Evolutionary conservation across 2,888 invertebrate species (phyloP).

Genomic region (Tetranychus piercei): DNA sequence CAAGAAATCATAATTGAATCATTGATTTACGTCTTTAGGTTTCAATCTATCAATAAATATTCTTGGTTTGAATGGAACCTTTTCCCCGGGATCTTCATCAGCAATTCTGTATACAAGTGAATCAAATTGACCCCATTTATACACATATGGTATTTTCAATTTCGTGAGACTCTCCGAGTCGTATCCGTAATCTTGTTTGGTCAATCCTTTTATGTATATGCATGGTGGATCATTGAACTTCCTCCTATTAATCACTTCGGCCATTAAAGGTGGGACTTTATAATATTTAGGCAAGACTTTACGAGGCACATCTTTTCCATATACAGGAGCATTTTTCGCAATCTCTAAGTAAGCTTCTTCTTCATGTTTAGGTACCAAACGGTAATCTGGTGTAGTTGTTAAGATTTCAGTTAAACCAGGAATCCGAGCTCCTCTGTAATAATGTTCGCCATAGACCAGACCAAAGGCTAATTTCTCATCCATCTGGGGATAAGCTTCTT

Average conservation of each 20-base stretch:
- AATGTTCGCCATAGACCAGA: constrained; percentile 51
- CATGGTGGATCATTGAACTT: not conserved
- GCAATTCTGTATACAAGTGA: not conserved
- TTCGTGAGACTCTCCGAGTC: constrained; percentile 11
- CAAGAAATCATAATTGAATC: not conserved
- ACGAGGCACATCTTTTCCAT: constrained; percentile 13
- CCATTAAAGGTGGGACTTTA: constrained; percentile 24
- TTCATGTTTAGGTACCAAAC: constrained; percentile 56
- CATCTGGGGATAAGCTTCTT: constrained; percentile 58
- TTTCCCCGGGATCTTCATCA: constrained; percentile 11
- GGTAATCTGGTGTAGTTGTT: constrained; percentile 55
- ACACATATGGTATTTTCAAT: constrained; percentile 18
- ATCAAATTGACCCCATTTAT: constrained; percentile 13
- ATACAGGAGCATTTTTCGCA: constrained; percentile 13
- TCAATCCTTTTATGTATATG: constrained; percentile 10
- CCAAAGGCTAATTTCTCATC: constrained; percentile 37
- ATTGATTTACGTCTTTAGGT: not conserved
- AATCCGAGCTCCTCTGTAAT: constrained; percentile 49
- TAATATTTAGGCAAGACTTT: constrained; percentile 23
- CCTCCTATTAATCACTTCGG: constrained; percentile 19
- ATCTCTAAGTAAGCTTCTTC: constrained; percentile 43
- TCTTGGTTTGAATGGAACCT: not conserved
- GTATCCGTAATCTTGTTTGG: constrained; percentile 9
- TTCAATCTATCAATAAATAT: not conserved
- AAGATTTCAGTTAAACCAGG: constrained; percentile 21